A percentile compares a stretch with the other conserved stretches of the same genome.
These are phyloP conservation scores for Sialia sialis DNA, from an alignment of 2,113 vertebrate genomes.

Conservation along the genomic window DNA sequence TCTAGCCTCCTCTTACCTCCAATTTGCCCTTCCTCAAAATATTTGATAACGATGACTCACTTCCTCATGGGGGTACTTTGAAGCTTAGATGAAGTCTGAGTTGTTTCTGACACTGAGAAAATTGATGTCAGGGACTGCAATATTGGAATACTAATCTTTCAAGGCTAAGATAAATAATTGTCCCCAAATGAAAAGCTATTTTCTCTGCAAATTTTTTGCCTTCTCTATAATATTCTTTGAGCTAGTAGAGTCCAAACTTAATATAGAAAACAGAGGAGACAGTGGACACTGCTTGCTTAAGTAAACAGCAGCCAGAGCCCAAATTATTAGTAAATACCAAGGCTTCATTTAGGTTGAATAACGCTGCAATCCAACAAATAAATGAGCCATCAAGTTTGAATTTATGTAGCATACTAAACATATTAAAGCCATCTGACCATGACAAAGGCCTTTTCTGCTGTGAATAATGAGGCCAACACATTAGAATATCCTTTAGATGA, in stretches of 20 bases:
- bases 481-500: conserved; percentile 75
- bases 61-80: conserved; percentile 14
- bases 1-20: not conserved
- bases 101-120: conserved; percentile 38
- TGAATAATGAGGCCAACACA: conserved; percentile 76
- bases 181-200: conserved; percentile 31
- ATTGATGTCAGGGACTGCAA: conserved; percentile 29
- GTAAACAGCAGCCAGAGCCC: conserved; percentile 71
- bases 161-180: conserved; percentile 26
- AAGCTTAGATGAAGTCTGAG: not conserved
- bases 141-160: conserved; percentile 36
- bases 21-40: conserved; percentile 4
- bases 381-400: conserved; percentile 82
- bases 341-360: conserved; percentile 77
- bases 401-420: conserved; percentile 82
- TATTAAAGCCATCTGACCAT: conserved; percentile 83
- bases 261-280: conserved; percentile 45
- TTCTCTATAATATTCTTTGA: conserved; percentile 15
- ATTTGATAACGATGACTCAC: not conserved
- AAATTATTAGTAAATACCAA: conserved; percentile 79
- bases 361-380: conserved; percentile 80
- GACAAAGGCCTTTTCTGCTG: conserved; percentile 79
- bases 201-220: not conserved
- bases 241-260: conserved; percentile 40
- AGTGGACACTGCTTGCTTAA: conserved; percentile 67